Evolutionary conservation across 1,140 invertebrate genomes (phyloP).

Genomic region (Sinella curviseta): DNA sequence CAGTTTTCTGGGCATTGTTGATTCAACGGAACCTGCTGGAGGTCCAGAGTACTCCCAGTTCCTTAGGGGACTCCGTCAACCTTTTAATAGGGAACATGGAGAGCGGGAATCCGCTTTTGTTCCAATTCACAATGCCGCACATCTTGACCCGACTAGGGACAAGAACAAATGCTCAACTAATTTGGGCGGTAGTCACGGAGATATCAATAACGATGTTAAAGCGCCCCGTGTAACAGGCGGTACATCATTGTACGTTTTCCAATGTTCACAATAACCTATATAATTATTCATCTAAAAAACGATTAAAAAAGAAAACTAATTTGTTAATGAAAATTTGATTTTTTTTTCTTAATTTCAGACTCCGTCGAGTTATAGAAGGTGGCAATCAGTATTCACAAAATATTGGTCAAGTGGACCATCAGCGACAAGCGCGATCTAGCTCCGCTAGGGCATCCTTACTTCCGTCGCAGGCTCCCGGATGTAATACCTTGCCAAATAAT

Average conservation of each 20-base stretch:
- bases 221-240: background rate
- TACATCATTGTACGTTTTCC: background rate
- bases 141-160: background rate
- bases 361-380: background rate
- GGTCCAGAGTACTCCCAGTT: background rate
- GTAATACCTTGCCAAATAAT: background rate
- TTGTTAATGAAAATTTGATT: background rate
- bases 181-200: background rate
- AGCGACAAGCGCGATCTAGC: background rate
- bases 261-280: too few relatives aligned
- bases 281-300: too few relatives aligned
- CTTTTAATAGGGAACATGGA: background rate
- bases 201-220: background rate
- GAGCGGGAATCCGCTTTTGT: background rate
- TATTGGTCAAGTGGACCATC: background rate
- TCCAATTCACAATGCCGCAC: background rate
- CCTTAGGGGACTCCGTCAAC: background rate
- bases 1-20: background rate
- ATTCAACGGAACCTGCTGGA: background rate
- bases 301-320: background rate
- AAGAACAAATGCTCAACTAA: background rate
- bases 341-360: too few relatives aligned
- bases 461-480: background rate
- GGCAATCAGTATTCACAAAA: constrained; percentile 3
- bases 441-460: background rate